phyloP scores from a whole-genome alignment of 2,797 vertebrate species.

The Enteromius unitaeniatus region DNA sequence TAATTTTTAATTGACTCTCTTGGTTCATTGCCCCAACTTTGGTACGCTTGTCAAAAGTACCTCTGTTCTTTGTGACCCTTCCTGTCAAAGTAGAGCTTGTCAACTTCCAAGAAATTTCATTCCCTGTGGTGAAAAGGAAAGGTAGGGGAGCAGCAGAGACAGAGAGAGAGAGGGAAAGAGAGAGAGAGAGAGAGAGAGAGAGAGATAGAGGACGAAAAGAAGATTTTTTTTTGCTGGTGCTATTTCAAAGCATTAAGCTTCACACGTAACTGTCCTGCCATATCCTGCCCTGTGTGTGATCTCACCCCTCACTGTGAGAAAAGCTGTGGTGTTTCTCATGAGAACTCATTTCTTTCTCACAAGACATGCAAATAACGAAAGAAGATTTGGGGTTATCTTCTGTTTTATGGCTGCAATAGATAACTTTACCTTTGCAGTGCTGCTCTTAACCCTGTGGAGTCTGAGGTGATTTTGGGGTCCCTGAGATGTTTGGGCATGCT shows the following conservation, averaged over 20 bases:
- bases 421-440: neutral
- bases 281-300: constrained; percentile 10
- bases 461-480: too few species aligned
- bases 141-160: neutral
- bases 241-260: constrained; percentile 28
- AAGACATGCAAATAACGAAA: constrained; percentile 25
- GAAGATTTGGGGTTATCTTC: neutral
- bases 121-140: constrained; percentile 6
- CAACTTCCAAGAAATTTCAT: constrained; percentile 13
- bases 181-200: neutral
- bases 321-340: constrained; percentile 4
- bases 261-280: neutral
- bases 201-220: too few species aligned
- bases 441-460: too few species aligned
- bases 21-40: constrained; percentile 59
- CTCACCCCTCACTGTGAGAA: constrained; percentile 37
- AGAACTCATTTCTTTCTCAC: neutral
- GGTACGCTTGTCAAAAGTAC: constrained; percentile 59
- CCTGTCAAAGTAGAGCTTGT: constrained; percentile 56
- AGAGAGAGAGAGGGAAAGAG: neutral
- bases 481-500: too few species aligned
- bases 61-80: constrained; percentile 61
- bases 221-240: neutral
- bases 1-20: constrained; percentile 68
- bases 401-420: neutral